phyloP scores from a whole-genome alignment of 1,140 invertebrate species.

The Leptopilina clavipes region DNA sequence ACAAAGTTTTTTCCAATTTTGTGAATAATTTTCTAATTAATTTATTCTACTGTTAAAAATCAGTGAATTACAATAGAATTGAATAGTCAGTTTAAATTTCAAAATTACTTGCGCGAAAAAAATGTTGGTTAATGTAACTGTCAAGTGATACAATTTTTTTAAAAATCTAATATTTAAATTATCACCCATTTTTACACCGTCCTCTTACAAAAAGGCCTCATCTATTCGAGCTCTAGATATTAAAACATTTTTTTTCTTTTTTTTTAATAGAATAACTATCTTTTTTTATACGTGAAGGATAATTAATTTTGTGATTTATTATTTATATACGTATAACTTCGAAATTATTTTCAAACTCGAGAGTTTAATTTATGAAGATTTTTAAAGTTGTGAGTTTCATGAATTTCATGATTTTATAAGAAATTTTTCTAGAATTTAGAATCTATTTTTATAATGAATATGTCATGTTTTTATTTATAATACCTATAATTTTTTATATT shows the following conservation, averaged over 20 bases:
- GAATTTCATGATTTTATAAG: neutral
- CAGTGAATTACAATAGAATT: too few species aligned
- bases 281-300: slow-evolving; percentile 22
- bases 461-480: neutral
- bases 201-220: slow-evolving; percentile 14
- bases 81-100: too few species aligned
- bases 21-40: neutral
- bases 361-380: neutral
- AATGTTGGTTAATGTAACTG: neutral
- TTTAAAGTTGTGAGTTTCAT: neutral
- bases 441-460: slow-evolving; percentile 33
- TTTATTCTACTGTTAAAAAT: neutral
- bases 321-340: slow-evolving; percentile 45
- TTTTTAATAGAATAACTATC: slow-evolving; percentile 2
- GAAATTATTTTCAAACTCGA: neutral
- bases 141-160: neutral
- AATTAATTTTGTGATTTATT: slow-evolving; percentile 54
- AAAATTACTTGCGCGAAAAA: too few species aligned
- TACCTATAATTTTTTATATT: too few species aligned
- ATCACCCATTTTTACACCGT: slow-evolving; percentile 11
- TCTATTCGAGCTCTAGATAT: slow-evolving; percentile 39
- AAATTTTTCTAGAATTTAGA: neutral
- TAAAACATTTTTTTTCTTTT: slow-evolving; percentile 41
- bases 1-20: too few species aligned
- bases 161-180: neutral